Evolutionary conservation across 2,888 invertebrate species (phyloP), one percentile per base, ranked within the genome.

Genomic region (Meghimatium bilineatum): DNA sequence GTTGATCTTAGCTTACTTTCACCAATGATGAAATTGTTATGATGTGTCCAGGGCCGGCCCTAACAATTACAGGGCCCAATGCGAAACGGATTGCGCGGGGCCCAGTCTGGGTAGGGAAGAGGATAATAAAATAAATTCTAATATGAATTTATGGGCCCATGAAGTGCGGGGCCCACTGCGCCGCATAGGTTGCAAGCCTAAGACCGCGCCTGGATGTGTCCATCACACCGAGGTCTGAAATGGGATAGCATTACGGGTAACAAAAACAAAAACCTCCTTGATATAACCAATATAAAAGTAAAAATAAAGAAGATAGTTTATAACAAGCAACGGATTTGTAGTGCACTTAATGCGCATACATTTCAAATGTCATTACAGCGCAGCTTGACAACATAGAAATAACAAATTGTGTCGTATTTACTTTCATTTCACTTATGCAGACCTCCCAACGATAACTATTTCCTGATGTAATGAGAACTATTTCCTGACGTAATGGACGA

Each of bases 201-300:
- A n/a, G n/a, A n/a, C n/a, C n/a, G n/a, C n/a, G n/a, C n/a, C n/a
- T n/a, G n/a, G 5, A 44, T 5, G 5, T 69, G 69, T 69, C 69
- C 17, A 29, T 69, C 10, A 69, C 69, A 36, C 69, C 6, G 23
- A 36, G 67, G 3, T 69, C 36, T 69, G 36, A 38, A 69, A 69
- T 36, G 26, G 23, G 38, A 36, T 23, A n/a, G 36, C 5, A 69
- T 69, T 69, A 38, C 29, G 12, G 12, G 34, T 23, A 38, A 38
- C 69, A 69, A 38, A 69, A 34, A 69, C 69, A 69, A 69, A 38
- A 38, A 38, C 69, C 26, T 69, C 69, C 36, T 69, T 69, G 38
- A 38, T n/a, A n/a, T 69, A 69, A 69, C 69, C 69, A 36, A 36
- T 26, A 23, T 36, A 69, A 36, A 69, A 36, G 36, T 36, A 1